Evolutionary conservation across 2,888 invertebrate genomes (phyloP), one percentile per base, ranked within the genome.

Genomic region (Crossocerus cetratus): DNA sequence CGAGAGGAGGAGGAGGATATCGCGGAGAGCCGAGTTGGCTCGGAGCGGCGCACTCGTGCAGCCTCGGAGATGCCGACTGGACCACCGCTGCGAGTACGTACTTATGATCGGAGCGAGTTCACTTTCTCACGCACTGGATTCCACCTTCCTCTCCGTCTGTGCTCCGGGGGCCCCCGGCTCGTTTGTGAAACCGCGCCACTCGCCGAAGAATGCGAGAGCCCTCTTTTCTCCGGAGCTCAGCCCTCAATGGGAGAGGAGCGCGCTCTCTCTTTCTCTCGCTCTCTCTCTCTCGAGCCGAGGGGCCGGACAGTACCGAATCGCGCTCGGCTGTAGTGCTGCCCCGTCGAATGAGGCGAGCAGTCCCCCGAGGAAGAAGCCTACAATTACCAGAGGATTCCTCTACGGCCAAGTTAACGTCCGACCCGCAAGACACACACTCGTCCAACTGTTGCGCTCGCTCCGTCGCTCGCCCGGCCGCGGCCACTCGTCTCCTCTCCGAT

Each of bases 341-440:
- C 43, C 69, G 67, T 62, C 45, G 76, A 83, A 73, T 82, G 80
- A 83, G 16, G 13, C 69, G 75, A 68, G 55, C 74, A 44, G 61
- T 22, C 44, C 44, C 49, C n/a, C 14, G 8, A 49, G 60, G 49
- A 72, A 72, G 72, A 70, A 54, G 60, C 44, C 67, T 13, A 65
- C 74, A 69, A 78, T 82, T 80, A 74, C 54, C 67, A 60, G 74
- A 32, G 32, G 32, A 72, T 78, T 83, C 74, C 63, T n/a, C n/a
- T 74, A 63, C 57, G 22, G 59, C 22, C 18, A 65, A 49, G 49
- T 16, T 49, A 14, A 49, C 16, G 49, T 16, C 49, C 14, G 21
- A 55, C 71, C 44, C 75, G 79, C 80, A 80, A 78, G 77, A 74
- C 58, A 67, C 42, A 18, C 66, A 56, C 56, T 65, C 58, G 45